These are phyloP conservation scores for Acrocephalus kingi DNA, from an alignment of 2,113 vertebrate species.

Conservation along the genomic window DNA sequence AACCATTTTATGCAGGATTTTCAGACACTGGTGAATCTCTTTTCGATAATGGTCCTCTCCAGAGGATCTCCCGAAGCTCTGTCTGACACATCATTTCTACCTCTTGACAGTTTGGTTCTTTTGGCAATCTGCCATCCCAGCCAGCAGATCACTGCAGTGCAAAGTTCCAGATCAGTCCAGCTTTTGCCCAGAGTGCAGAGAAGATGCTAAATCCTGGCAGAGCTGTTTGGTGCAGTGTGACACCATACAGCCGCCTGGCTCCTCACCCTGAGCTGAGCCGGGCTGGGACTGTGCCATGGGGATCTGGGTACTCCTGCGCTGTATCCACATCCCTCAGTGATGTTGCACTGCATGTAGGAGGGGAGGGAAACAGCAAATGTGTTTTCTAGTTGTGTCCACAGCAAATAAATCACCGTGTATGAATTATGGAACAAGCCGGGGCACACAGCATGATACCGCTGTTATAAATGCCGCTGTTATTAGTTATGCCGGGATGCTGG, in stretches of 20 bases:
- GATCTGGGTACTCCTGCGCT: background rate
- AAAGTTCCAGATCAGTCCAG: background rate
- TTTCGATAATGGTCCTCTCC: background rate
- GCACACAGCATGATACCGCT: background rate
- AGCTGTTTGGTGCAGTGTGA: background rate
- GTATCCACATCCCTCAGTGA: background rate
- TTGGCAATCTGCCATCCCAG: background rate
- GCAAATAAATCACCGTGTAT: constrained; percentile 1
- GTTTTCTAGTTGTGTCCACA: background rate
- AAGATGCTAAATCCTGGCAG: background rate
- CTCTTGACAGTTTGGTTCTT: background rate
- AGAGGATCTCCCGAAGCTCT: background rate
- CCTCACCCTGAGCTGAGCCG: background rate
- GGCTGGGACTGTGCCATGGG: background rate
- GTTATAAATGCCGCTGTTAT: background rate
- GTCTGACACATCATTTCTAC: background rate
- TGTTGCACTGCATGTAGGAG: background rate
- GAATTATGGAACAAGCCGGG: background rate
- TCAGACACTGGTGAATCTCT: background rate
- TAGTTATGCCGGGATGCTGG: background rate
- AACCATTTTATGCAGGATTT: background rate
- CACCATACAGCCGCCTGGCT: background rate
- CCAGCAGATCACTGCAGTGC: background rate
- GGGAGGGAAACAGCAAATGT: background rate
- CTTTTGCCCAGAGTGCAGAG: background rate